Conservation (phyloP, 2,888 invertebrate species). For the Perizoma affinitatum region DNA sequence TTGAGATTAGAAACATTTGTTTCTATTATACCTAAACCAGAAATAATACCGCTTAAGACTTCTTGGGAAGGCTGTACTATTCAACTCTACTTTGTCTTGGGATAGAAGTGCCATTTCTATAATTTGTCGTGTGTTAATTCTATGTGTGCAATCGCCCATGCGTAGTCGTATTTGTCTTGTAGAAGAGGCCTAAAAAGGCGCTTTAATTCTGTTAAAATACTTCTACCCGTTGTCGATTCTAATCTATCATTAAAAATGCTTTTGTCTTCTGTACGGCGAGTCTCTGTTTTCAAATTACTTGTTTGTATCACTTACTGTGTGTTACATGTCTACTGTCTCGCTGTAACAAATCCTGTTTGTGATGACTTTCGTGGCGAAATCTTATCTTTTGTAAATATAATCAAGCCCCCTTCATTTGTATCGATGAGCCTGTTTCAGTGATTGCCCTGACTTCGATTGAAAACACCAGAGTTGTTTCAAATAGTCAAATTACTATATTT, state of each 20-base stretch:
- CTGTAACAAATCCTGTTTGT: slow-evolving; percentile 27
- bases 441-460: not conserved
- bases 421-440: slow-evolving; percentile 28
- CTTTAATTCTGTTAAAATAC: slow-evolving; percentile 7
- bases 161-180: slow-evolving; percentile 14
- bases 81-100: slow-evolving; percentile 46
- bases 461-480: not conserved
- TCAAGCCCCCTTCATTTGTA: slow-evolving; percentile 22
- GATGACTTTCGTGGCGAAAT: slow-evolving; percentile 31
- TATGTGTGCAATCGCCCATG: slow-evolving; percentile 24
- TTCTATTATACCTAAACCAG: slow-evolving; percentile 42
- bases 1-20: slow-evolving; percentile 46
- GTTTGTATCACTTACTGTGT: slow-evolving; percentile 29
- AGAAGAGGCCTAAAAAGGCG: slow-evolving; percentile 2
- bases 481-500: slow-evolving; percentile 12
- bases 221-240: slow-evolving; percentile 25
- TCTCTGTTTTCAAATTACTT: slow-evolving; percentile 34
- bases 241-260: slow-evolving; percentile 27
- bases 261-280: slow-evolving; percentile 34
- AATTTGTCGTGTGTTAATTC: slow-evolving; percentile 37
- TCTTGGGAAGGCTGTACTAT: slow-evolving; percentile 39
- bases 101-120: slow-evolving; percentile 70
- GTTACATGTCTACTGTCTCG: slow-evolving; percentile 27
- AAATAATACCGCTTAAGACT: slow-evolving; percentile 45
- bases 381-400: slow-evolving; percentile 42